Percentiles rank a stretch among this genome's conserved stretches.
Conservation (phyloP, 1,140 invertebrate genomes). For the Ephestia elutella region DNA sequence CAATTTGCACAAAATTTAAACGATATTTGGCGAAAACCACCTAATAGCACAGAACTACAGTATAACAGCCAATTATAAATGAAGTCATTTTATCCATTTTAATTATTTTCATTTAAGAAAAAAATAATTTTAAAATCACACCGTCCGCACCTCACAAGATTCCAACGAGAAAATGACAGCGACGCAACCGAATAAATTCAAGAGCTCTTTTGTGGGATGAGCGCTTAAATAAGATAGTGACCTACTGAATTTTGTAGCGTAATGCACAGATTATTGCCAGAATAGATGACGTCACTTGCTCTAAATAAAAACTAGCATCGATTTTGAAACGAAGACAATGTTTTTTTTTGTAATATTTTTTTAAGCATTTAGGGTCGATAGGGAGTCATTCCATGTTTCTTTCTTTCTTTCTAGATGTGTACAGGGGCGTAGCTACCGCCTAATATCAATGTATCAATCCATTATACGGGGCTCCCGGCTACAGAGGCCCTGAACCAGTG, state of each 20-base stretch:
- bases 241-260: constrained; percentile 2
- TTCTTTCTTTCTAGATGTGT: too few relatives aligned
- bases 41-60: constrained; percentile 8
- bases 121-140: not conserved
- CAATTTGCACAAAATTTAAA: not conserved
- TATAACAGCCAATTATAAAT: not conserved
- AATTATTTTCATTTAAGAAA: not conserved
- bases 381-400: too few relatives aligned
- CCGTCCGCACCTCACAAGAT: not conserved
- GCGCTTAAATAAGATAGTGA: too few relatives aligned
- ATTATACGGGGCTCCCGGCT: too few relatives aligned
- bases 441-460: too few relatives aligned
- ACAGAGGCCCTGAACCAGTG: too few relatives aligned
- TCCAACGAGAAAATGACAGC: constrained; percentile 8
- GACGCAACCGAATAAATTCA: constrained; percentile 3
- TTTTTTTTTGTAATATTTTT: too few relatives aligned
- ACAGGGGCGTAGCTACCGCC: too few relatives aligned
- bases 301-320: constrained; percentile 2
- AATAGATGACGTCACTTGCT: not conserved
- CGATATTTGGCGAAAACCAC: not conserved
- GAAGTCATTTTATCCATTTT: not conserved
- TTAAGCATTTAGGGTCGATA: too few relatives aligned
- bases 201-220: not conserved
- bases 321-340: not conserved
- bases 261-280: constrained; percentile 3